These are phyloP conservation scores for Tortrix viridana DNA, from an alignment of 2,888 invertebrate species.

Conservation along the genomic window DNA sequence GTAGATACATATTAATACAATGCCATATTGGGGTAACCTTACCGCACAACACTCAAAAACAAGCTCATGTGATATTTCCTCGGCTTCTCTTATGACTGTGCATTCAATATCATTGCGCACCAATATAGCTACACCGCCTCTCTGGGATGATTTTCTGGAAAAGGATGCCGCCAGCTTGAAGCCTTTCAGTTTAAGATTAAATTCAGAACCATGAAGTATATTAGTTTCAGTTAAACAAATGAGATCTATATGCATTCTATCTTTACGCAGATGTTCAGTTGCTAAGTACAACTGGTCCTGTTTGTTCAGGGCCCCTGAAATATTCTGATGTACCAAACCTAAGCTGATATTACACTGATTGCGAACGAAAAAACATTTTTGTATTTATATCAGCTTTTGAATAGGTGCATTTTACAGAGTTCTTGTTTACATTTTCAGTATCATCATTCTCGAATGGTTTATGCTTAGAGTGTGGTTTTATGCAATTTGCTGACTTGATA, in stretches of 20 bases:
- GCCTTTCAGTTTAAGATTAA: neutral
- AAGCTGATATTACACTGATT: neutral
- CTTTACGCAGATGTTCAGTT: neutral
- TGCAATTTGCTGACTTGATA: neutral
- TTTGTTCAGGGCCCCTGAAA: neutral
- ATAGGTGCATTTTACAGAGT: neutral
- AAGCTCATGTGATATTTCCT: neutral
- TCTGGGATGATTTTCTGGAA: neutral
- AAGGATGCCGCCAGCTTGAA: neutral
- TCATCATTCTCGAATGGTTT: neutral
- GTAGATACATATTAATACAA: neutral
- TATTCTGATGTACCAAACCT: neutral
- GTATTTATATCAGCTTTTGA: neutral
- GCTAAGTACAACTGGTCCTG: neutral
- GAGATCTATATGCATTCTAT: neutral
- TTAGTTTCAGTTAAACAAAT: constrained; percentile 1
- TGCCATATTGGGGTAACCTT: neutral
- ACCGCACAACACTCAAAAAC: neutral
- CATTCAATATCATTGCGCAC: neutral
- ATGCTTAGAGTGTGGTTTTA: neutral
- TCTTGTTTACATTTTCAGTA: neutral
- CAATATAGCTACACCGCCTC: constrained; percentile 1
- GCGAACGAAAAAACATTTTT: neutral
- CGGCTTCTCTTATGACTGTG: neutral
- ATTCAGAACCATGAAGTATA: constrained; percentile 4